Evolutionary conservation across 2,797 vertebrate genomes (phyloP).

Genomic region (Microcaecilia unicolor): DNA sequence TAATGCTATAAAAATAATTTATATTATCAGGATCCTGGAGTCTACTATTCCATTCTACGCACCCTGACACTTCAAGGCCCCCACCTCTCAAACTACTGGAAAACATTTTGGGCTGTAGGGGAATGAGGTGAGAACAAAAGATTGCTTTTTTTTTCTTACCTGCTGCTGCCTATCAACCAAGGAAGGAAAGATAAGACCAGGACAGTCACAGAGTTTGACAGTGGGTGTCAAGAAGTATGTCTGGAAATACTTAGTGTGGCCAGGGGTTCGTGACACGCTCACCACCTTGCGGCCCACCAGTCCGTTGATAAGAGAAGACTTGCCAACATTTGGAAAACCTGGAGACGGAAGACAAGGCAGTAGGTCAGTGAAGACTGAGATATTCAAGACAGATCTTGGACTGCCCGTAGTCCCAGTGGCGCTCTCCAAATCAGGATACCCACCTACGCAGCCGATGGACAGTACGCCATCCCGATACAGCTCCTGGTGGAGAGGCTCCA

Average conservation of each 20-base stretch:
- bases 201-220: constrained; percentile 87
- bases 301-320: constrained; percentile 84
- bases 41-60: too few species aligned
- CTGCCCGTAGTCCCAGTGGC: not conserved
- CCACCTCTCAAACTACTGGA: too few species aligned
- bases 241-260: constrained; percentile 94
- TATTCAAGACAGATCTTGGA: not conserved
- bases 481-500: constrained; percentile 55
- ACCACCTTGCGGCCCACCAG: constrained; percentile 83
- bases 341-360: not conserved
- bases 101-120: too few species aligned
- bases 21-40: too few species aligned
- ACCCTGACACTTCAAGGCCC: too few species aligned
- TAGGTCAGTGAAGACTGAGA: not conserved
- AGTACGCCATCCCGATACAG: constrained; percentile 82
- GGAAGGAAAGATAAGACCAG: constrained; percentile 83
- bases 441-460: constrained; percentile 83
- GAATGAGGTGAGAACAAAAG: too few species aligned
- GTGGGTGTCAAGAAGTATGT: constrained; percentile 86
- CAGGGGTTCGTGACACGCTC: constrained; percentile 84
- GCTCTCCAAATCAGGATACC: not conserved
- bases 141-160: too few species aligned
- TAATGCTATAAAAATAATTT: too few species aligned
- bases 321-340: constrained; percentile 88
- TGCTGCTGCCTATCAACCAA: constrained; percentile 70